These are phyloP conservation scores for Scatophagus argus DNA, from an alignment of 2,113 vertebrate species.

Conservation along the genomic window DNA sequence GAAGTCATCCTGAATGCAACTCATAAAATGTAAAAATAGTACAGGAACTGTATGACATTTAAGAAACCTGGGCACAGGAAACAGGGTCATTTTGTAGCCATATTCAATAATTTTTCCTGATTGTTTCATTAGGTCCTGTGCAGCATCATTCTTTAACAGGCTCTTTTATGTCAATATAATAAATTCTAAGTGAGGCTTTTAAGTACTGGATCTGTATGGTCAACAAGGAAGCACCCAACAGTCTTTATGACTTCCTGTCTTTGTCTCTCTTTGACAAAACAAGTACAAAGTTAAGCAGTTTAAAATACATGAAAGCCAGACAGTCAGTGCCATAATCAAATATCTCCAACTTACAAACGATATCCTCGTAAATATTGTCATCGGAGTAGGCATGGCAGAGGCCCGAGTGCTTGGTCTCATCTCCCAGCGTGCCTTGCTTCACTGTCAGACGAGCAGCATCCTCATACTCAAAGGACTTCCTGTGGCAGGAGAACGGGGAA, in stretches of 20 bases:
- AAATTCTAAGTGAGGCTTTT: not conserved
- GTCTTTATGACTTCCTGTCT: constrained; percentile 34
- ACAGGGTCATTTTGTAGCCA: not conserved
- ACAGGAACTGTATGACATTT: not conserved
- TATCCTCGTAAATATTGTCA: constrained; percentile 97
- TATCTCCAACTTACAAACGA: constrained; percentile 89
- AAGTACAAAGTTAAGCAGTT: not conserved
- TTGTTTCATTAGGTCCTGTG: not conserved
- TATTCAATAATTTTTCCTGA: not conserved
- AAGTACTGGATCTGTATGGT: not conserved
- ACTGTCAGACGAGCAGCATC: constrained; percentile 88
- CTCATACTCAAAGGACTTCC: constrained; percentile 99
- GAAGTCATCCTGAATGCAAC: not conserved
- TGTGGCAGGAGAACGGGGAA: constrained; percentile 68
- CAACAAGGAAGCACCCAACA: not conserved
- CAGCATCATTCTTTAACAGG: not conserved
- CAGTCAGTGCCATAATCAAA: not conserved
- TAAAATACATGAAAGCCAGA: not conserved
- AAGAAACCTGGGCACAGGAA: too few species aligned
- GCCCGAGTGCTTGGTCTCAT: constrained; percentile 76
- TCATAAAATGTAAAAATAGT: not conserved
- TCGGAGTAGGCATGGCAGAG: constrained; percentile 92
- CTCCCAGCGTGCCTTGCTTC: constrained; percentile 78
- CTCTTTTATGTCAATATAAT: not conserved
- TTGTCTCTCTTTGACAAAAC: constrained; percentile 11